Evolutionary conservation across 2,113 vertebrate genomes (phyloP).

Genomic region (Ptychochromis oligacanthus): DNA sequence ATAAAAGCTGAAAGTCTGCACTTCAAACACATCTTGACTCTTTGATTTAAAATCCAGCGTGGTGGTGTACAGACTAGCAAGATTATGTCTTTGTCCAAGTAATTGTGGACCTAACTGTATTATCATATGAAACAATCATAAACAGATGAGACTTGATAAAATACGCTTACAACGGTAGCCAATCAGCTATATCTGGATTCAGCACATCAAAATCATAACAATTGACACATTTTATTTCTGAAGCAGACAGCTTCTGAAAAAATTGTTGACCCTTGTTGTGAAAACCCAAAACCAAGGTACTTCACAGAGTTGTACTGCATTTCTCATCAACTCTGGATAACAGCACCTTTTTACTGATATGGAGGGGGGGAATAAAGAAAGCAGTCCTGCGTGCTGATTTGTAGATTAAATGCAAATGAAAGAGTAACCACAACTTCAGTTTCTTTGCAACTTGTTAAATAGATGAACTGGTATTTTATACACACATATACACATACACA

Average conservation of each 20-base stretch:
- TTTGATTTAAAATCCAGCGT: not conserved
- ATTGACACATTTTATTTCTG: accelerated
- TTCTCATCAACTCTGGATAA: not conserved
- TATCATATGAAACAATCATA: not conserved
- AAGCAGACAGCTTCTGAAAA: not conserved
- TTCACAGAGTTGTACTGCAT: not conserved
- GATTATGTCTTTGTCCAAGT: not conserved
- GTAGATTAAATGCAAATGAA: not conserved
- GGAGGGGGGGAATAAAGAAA: not conserved
- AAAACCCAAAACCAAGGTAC: not conserved
- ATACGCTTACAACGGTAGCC: too few relatives aligned
- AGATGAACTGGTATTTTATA: not conserved
- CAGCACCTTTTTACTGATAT: not conserved
- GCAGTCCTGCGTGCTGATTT: not conserved
- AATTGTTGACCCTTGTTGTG: not conserved
- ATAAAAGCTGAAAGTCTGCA: not conserved
- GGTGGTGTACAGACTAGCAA: not conserved
- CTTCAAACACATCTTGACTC: not conserved
- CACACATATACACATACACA: not conserved
- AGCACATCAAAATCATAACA: not conserved
- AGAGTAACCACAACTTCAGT: not conserved
- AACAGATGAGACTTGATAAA: not conserved
- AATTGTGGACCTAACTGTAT: not conserved
- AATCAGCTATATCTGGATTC: not conserved
- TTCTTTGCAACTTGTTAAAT: not conserved